Base-by-base conservation (phyloP, 2,888 invertebrate genomes). In the Sesia bembeciformis region DNA sequence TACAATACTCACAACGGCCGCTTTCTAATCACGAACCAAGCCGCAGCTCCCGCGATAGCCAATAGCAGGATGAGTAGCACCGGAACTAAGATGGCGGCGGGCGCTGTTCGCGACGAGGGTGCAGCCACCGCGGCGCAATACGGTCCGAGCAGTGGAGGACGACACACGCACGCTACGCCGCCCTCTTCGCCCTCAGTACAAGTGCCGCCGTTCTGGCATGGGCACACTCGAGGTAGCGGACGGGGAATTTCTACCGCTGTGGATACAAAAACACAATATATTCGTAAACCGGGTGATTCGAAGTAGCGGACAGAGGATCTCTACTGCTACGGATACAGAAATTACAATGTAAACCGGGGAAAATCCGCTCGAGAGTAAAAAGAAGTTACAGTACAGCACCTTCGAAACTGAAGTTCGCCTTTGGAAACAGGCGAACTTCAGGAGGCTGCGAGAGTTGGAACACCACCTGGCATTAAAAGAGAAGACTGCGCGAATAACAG, bases 121-220 rank as follows among this genome's bases (percentile, higher is more conserved):
- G 93, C 89, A 54, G 69, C 74, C 1, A 62, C 60, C 90, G 59
- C 94, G 90, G 53, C 96, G 94, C 65, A 96, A 91, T 53, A 93
- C 89, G 68, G 96, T 91, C 52, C 94, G 93, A 0, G 91, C 91
- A 52, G 93, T 90, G 72, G 90, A 91, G 58, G 91, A 82, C 53
- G 90, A 92, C 91, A 72, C 70, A 91, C 91, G 83, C 98, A 99
- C 40, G 72, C 70, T 57, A 95, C 81, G 23, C 90, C 91, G 42
- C 84, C 87, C 5, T 83, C 90, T 4, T 81, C 85, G 1, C 83
- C 84, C 43, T 68, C 72, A 40, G 80, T 77, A 79, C 98, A 98
- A 53, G 92, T 76, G 43, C 97, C 98, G 55, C 97, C 96, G 78
- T 97, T 97, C 78, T 94, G 92, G 79, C 98, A 98, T 52, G 91